phyloP scores from a whole-genome alignment of 2,797 vertebrate genomes.

The Pteronotus mesoamericanus region DNA sequence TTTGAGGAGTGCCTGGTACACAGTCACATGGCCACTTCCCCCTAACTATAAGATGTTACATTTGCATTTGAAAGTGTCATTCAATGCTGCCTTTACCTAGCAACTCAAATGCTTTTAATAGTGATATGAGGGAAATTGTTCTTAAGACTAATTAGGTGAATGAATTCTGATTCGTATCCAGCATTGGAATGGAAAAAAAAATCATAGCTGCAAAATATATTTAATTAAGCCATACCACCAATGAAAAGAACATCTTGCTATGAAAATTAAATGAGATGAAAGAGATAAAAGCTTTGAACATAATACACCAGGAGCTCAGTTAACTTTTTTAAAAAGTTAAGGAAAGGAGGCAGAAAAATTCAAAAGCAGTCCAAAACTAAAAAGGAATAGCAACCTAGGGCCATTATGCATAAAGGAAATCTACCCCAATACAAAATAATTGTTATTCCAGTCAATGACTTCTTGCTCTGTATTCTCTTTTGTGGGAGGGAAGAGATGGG shows the following conservation, averaged over 20 bases:
- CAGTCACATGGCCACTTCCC: not conserved
- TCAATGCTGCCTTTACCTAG: not conserved
- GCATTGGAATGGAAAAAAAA: not conserved
- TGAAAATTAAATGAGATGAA: not conserved
- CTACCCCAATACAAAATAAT: not conserved
- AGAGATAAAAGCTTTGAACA: not conserved
- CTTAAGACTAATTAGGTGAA: not conserved
- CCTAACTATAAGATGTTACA: not conserved
- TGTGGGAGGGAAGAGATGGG: not conserved
- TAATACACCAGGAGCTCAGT: not conserved
- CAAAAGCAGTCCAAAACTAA: not conserved
- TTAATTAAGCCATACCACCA: constrained; percentile 10
- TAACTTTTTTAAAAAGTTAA: not conserved
- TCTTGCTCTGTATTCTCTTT: not conserved
- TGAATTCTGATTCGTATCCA: not conserved
- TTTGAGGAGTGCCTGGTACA: not conserved
- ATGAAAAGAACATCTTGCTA: constrained; percentile 3
- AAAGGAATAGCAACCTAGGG: not conserved
- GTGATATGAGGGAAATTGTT: not conserved
- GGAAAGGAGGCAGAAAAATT: not conserved
- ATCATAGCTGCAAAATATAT: not conserved
- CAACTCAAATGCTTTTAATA: not conserved
- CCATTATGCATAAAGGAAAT: not conserved
- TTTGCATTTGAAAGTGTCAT: not conserved
- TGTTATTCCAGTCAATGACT: not conserved